Conservation (phyloP, 2,888 invertebrate genomes). For the Rhingia rostrata region DNA sequence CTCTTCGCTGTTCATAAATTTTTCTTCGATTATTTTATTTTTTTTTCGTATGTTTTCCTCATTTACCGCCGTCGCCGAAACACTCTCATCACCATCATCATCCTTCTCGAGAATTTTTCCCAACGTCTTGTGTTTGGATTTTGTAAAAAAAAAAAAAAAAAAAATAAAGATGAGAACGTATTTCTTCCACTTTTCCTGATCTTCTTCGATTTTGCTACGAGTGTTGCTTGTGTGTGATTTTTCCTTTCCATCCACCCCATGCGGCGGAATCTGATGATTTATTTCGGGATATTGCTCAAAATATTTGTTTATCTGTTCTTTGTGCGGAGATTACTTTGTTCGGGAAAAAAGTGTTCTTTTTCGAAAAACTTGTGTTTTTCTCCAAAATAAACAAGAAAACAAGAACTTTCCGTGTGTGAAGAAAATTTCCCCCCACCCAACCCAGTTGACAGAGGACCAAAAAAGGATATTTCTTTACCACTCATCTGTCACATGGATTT, state of each 20-base stretch:
- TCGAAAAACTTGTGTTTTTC: constrained; percentile 33
- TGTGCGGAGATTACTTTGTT: constrained; percentile 29
- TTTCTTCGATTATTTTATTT: constrained; percentile 54
- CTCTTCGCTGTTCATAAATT: constrained; percentile 61
- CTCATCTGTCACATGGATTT: constrained; percentile 23
- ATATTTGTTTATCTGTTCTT: constrained; percentile 61
- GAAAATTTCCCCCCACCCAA: constrained; percentile 8
- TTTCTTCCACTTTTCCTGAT: constrained; percentile 8
- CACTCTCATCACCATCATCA: constrained; percentile 37
- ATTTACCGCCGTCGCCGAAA: constrained; percentile 30
- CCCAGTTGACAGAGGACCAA: constrained; percentile 3
- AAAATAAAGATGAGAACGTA: constrained; percentile 9
- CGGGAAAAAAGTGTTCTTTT: constrained; percentile 10
- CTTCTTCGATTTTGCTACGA: background rate
- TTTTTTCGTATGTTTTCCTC: constrained; percentile 44
- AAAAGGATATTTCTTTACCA: constrained; percentile 22
- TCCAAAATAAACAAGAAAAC: constrained; percentile 22
- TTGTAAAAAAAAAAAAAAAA: background rate
- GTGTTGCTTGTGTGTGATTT: constrained; percentile 35
- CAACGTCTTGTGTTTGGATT: background rate
- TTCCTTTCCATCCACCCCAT: constrained; percentile 67
- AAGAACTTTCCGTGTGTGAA: background rate
- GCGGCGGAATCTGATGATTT: constrained; percentile 68
- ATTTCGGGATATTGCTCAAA: constrained; percentile 66
- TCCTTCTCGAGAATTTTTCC: constrained; percentile 28